Evolutionary conservation across 1,140 invertebrate genomes (phyloP), one percentile per base, ranked within the genome.

Genomic region (Sycophila sp.): DNA sequence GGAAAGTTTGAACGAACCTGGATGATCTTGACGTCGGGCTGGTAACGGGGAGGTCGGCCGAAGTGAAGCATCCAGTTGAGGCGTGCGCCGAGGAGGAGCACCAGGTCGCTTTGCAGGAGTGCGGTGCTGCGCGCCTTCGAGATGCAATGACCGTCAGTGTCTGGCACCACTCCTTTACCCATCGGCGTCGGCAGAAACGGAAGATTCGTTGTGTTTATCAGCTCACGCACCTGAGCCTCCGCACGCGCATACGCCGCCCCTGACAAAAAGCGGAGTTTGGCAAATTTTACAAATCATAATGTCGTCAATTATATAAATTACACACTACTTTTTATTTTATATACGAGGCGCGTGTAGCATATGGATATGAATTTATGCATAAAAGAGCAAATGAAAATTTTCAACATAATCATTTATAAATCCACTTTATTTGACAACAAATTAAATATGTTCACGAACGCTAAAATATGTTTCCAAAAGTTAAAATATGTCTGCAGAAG

Each of bases 1-100:
- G n/a, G n/a, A n/a, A n/a, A n/a, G n/a, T n/a, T n/a, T 56, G 0
- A 38, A 70, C 59, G 66, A 81, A 94, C 93, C 88, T 98, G 96
- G 77, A 98, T 96, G 58, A 98, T 85, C 87, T 96, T 96, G 0
- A 97, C 95, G 82, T 95, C 86, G 22, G 89, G 83, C 30, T 90
- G 88, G 83, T 93, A 98, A 30, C 97, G 86, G 17, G 96, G 97
- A n/a, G 93, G 86, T 56, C 91, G 89, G 11, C 97, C 97, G 87
- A 98, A 99, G 87, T 99, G 97, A 36, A 99, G 86, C 84, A 99
- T 99, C 97, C 97, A 99, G 85, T 99, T 99, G 1, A 98, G 87
- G 67, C 97, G 87, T 2, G 96, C 97, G 4, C 97, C 97, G 17
- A 98, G 82, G 15, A 99, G 83, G 2, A 99, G 73, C 7, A 99